Evolutionary conservation across 2,797 vertebrate species (phyloP).

Genomic region (Phaenicophaeus curvirostris): DNA sequence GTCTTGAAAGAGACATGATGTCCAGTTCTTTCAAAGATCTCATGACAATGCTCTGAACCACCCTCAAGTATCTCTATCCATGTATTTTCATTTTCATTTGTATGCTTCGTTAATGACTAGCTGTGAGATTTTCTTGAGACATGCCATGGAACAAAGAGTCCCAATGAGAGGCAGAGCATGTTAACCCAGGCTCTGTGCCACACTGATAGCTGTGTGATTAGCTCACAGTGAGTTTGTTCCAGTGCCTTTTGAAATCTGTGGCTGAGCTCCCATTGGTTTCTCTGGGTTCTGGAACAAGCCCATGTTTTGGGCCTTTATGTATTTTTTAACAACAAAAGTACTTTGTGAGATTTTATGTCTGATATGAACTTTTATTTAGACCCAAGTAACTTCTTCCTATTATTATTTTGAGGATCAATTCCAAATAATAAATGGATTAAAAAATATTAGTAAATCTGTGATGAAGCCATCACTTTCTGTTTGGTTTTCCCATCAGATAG

Average conservation of each 20-base stretch:
- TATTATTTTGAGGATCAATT: background rate
- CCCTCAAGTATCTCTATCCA: background rate
- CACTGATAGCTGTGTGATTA: conserved; percentile 40
- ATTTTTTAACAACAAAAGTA: background rate
- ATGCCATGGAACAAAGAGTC: background rate
- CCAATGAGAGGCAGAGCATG: background rate
- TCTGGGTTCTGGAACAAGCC: background rate
- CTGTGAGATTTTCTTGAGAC: background rate
- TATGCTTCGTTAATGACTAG: background rate
- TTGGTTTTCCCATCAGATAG: background rate
- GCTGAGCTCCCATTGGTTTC: background rate
- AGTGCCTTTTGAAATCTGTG: conserved; percentile 10
- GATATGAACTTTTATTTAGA: background rate
- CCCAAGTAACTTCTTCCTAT: background rate
- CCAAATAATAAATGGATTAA: background rate
- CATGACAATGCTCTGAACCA: background rate
- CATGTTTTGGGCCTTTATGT: background rate
- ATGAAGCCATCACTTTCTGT: background rate
- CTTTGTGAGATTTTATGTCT: background rate
- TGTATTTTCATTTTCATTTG: background rate
- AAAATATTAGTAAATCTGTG: background rate
- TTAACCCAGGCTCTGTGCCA: conserved; percentile 44
- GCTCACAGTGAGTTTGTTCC: conserved; percentile 35
- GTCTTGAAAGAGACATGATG: background rate
- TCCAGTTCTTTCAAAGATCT: background rate